Conservation (phyloP, 1,140 invertebrate species). For the Drosophila nikananu region DNA sequence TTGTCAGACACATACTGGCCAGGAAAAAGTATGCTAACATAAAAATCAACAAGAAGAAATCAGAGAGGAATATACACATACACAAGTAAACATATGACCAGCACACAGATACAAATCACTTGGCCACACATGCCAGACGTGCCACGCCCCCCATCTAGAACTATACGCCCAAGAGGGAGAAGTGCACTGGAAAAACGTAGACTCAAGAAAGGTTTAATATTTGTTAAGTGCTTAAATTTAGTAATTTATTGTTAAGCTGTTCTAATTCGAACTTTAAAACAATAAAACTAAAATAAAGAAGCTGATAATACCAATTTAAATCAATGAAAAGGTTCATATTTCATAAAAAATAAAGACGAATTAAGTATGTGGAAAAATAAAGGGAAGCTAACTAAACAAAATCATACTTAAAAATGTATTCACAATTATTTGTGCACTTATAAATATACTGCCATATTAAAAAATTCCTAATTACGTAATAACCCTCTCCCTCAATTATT, state of each 20-base stretch:
- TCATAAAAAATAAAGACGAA: neutral
- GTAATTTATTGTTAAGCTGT: neutral
- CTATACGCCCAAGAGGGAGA: neutral
- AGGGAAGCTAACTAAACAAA: no score
- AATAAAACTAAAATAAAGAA: neutral
- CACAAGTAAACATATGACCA: constrained; percentile 36
- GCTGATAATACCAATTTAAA: neutral
- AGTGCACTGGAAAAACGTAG: neutral
- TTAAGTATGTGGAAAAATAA: no score
- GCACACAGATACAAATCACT: constrained; percentile 62
- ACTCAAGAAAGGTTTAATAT: neutral
- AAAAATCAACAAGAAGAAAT: constrained; percentile 77
- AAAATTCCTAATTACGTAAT: neutral
- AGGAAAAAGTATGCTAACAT: constrained; percentile 53
- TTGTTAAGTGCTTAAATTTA: neutral
- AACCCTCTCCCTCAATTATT: neutral
- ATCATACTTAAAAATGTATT: neutral
- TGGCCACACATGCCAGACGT: constrained; percentile 64
- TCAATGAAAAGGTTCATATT: neutral
- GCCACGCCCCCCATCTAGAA: constrained; percentile 16
- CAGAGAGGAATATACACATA: constrained; percentile 49
- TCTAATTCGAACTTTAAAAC: neutral
- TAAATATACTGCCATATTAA: no score
- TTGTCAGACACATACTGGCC: constrained; percentile 29
- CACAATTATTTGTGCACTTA: neutral